A percentile compares a stretch with the other conserved stretches of the same genome.
Conservation (phyloP, 64 coral and sea anemone species). For the Anthopleura sola region DNA sequence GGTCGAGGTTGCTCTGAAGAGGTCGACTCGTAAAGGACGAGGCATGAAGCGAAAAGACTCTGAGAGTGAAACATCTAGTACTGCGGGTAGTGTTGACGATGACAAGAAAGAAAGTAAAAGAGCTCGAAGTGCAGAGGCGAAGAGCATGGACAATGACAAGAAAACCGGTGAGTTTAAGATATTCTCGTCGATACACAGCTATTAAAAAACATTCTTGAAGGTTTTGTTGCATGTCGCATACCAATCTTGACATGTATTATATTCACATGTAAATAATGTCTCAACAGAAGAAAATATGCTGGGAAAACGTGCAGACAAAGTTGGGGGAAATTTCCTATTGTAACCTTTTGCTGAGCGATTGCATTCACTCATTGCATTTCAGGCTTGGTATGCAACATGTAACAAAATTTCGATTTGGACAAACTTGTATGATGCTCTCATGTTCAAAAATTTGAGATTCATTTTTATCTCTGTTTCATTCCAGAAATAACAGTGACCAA, state of each 20-base stretch:
- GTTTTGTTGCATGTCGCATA: no score
- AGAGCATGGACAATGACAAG: not conserved
- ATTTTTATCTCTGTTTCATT: not conserved
- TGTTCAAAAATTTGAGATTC: not conserved
- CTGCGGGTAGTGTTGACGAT: not conserved
- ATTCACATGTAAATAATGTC: no score
- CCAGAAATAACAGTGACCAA: not conserved
- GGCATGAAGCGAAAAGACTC: conserved; percentile 16
- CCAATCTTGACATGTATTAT: no score
- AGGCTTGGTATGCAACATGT: no score
- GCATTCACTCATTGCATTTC: no score
- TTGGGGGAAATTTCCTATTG: no score
- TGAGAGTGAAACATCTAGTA: not conserved
- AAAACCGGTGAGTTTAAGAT: conserved; percentile 8
- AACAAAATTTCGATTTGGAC: no score
- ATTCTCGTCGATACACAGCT: not conserved
- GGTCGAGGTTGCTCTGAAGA: not conserved
- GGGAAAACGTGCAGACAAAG: not conserved
- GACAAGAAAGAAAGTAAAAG: not conserved
- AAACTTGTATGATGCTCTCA: no score
- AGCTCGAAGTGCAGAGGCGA: not conserved
- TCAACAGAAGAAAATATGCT: no score
- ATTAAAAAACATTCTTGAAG: no score
- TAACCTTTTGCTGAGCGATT: no score
- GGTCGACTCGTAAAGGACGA: conserved; percentile 16